These are phyloP conservation scores for Chaitophorus viminalis DNA, from an alignment of 2,888 invertebrate species.

Conservation along the genomic window DNA sequence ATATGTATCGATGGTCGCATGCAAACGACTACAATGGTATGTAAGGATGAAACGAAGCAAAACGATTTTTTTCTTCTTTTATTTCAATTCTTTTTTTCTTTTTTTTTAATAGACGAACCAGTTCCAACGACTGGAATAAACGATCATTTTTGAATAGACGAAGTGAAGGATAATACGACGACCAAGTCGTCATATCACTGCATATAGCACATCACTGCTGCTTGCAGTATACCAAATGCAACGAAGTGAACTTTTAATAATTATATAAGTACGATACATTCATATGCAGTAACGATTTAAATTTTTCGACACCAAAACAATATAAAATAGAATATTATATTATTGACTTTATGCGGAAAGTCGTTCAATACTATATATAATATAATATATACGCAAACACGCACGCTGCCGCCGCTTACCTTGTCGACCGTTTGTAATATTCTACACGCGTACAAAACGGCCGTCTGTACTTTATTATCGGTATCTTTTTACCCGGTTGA, in stretches of 20 bases:
- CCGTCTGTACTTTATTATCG: background rate
- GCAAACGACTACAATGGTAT: conserved; percentile 38
- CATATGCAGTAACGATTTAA: too few relatives aligned
- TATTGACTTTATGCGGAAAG: too few relatives aligned
- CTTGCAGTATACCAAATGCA: too few relatives aligned
- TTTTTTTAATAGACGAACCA: conserved; percentile 42
- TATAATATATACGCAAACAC: too few relatives aligned
- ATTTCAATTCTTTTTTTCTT: too few relatives aligned
- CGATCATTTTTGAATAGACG: background rate
- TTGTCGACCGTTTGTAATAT: background rate
- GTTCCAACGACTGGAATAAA: conserved; percentile 1
- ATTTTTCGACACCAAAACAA: too few relatives aligned
- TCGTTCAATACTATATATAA: too few relatives aligned
- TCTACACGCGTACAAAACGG: background rate
- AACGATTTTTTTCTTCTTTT: conserved; percentile 6
- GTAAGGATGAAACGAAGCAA: conserved; percentile 51
- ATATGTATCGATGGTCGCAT: conserved; percentile 50
- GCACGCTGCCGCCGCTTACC: too few relatives aligned
- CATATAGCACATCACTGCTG: background rate
- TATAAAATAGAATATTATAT: too few relatives aligned
- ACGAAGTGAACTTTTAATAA: too few relatives aligned
- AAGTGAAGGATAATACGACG: background rate
- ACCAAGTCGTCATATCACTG: background rate
- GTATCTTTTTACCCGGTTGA: background rate
- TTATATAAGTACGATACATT: too few relatives aligned